Evolutionary conservation across 2,888 invertebrate species (phyloP).

Genomic region (Uropetala carovei): DNA sequence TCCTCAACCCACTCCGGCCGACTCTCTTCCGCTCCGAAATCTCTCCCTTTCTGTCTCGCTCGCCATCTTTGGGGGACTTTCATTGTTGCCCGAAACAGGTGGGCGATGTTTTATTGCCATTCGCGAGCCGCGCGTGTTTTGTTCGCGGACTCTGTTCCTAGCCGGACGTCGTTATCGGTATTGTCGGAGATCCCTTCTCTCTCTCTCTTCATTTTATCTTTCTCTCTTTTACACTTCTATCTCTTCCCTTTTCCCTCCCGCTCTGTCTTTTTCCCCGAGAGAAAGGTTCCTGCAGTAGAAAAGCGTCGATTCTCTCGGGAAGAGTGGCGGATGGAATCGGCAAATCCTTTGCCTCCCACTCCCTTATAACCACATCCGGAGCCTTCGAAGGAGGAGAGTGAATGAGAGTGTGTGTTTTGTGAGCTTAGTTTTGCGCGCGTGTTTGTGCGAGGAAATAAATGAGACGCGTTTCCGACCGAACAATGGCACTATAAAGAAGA

Average conservation of each 20-base stretch:
- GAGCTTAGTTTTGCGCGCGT: no score
- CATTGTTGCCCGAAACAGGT: conserved; percentile 7
- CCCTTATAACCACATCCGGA: not conserved
- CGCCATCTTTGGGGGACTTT: conserved; percentile 6
- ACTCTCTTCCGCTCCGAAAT: no score
- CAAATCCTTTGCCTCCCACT: not conserved
- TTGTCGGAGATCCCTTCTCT: not conserved
- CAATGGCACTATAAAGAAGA: conserved; percentile 53
- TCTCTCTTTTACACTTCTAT: not conserved
- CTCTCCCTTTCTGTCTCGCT: not conserved
- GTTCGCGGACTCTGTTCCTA: not conserved
- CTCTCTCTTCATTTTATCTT: not conserved
- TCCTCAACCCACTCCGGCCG: no score
- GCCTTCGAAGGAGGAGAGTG: not conserved
- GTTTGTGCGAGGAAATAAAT: not conserved
- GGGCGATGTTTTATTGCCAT: not conserved
- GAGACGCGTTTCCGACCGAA: conserved; percentile 44
- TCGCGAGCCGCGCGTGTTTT: not conserved
- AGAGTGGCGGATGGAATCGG: not conserved
- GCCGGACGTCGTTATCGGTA: not conserved
- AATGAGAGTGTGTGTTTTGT: no score
- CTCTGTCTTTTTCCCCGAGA: not conserved
- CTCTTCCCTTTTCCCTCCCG: not conserved
- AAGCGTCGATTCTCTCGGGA: not conserved
- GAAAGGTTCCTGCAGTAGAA: not conserved